Conservation (phyloP, 2,797 vertebrate species). For the Danio aesculapii region DNA sequence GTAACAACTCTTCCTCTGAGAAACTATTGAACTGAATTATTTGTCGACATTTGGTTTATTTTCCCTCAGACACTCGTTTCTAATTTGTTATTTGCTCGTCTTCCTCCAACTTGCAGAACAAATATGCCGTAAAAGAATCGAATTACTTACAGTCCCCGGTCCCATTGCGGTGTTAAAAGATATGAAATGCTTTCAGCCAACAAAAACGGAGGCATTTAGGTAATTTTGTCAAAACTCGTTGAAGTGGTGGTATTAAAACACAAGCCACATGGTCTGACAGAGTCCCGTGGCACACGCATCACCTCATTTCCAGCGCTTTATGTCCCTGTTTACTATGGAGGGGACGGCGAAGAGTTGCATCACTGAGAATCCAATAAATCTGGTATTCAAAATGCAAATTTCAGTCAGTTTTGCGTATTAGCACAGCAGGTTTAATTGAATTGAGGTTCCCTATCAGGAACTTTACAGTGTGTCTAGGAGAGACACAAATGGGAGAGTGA, state of each 20-base stretch:
- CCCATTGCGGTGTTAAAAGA: slow-evolving; percentile 17
- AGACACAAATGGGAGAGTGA: no score
- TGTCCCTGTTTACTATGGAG: neutral
- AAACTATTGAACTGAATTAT: slow-evolving; percentile 22
- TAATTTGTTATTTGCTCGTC: slow-evolving; percentile 7
- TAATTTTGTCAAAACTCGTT: slow-evolving; percentile 35
- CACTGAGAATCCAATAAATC: slow-evolving; percentile 1
- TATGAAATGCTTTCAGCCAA: slow-evolving; percentile 19
- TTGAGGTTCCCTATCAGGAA: neutral
- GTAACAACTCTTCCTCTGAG: neutral
- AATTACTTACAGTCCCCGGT: slow-evolving; percentile 22
- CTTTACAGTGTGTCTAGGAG: no score
- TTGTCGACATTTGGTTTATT: slow-evolving; percentile 2
- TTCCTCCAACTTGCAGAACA: neutral
- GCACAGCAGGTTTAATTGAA: neutral
- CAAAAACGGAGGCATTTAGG: slow-evolving; percentile 14
- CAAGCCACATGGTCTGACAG: slow-evolving; percentile 9
- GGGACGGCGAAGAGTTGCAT: neutral
- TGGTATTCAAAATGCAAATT: slow-evolving; percentile 23
- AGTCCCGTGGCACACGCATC: neutral
- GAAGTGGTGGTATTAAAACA: slow-evolving; percentile 1
- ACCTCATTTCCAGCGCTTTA: slow-evolving; percentile 13
- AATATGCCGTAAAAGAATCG: slow-evolving; percentile 14
- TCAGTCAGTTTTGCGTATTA: neutral
- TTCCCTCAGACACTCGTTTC: slow-evolving; percentile 18